Evolutionary conservation across 37 sponge, comb jelly and placozoan genomes (phyloP), one percentile per base, ranked within the genome.

Genomic region (Mnemiopsis leidyi): DNA sequence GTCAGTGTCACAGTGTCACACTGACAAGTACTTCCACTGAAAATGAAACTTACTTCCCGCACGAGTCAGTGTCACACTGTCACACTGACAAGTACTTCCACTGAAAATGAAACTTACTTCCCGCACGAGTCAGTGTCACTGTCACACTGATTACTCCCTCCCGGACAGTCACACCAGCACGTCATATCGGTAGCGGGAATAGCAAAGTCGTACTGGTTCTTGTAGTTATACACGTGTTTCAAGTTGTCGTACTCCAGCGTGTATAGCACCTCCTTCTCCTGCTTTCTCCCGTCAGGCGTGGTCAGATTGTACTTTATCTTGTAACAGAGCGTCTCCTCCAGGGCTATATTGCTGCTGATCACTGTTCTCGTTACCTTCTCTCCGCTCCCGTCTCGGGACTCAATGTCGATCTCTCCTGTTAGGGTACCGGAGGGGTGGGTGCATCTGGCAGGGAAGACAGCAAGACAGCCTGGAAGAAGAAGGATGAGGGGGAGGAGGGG

Each of bases 151-250:
- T 85, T 85, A 26, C 90, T 85, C 0, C 40, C 40, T 2, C 90
- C 90, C 39, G 90, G 90, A 39, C 90, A 85, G 90, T 85, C 90
- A 85, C 90, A 85, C 90, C 90, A 85, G 39, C 90, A 85, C n/a
- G 90, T 40, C 5, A 85, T 39, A 13, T 85, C 61, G 0, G 90
- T 85, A 1, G 24, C n/a, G 25, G 90, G 90, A 37, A 85, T 85
- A 2, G 40, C 61, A 61, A 85, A 85, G 1, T 85, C 61, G 61
- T 85, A 85, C 39, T n/a, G 5, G 90, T 85, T 85, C 35, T 85
- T 85, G 48, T 39, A 85, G 61, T 85, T 85, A 29, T 85, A 85
- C 90, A 85, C 90, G 90, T 85, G 90, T 40, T 85, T 85, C 9
- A 85, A 29, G 23, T 21, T 39, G 29, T 85, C 90, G 29, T 85